phyloP scores from a whole-genome alignment of 2,888 invertebrate species.

The Drosophila meridiana region DNA sequence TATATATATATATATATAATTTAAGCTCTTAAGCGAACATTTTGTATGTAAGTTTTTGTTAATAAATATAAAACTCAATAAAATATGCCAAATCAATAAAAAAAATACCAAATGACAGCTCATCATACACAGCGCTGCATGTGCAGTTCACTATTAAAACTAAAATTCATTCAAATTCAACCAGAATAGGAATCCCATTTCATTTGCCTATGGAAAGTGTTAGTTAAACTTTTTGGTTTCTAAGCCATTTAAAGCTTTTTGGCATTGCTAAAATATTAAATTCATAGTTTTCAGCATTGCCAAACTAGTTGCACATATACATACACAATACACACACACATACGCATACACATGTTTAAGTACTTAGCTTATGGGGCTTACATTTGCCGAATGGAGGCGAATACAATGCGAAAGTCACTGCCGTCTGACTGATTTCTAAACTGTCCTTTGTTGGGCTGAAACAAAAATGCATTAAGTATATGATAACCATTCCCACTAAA shows the following conservation, averaged over 20 bases:
- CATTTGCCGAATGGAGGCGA: conserved; percentile 17
- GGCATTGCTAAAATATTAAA: conserved; percentile 16
- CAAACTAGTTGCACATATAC: conserved; percentile 29
- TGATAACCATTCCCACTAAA: conserved; percentile 57
- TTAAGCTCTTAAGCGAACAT: too few species aligned
- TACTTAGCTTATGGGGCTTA: conserved; percentile 44
- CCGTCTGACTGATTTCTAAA: conserved; percentile 68
- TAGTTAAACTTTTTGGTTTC: background rate
- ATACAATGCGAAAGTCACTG: conserved; percentile 41
- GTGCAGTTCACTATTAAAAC: too few species aligned
- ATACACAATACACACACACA: background rate
- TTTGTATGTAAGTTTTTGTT: too few species aligned
- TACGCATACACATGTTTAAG: conserved; percentile 5
- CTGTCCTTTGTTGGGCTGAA: conserved; percentile 68
- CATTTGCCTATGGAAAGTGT: background rate
- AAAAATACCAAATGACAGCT: too few species aligned
- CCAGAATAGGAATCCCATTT: background rate
- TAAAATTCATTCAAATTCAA: background rate
- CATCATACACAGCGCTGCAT: too few species aligned
- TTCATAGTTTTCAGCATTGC: conserved; percentile 7
- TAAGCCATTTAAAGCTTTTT: background rate
- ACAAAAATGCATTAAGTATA: conserved; percentile 65
- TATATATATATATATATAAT: too few species aligned
- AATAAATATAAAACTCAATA: too few species aligned
- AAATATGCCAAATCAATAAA: too few species aligned